Evolutionary conservation across 1,140 invertebrate species (phyloP), one percentile per base, ranked within the genome.

Genomic region (Heterodera schachtii): DNA sequence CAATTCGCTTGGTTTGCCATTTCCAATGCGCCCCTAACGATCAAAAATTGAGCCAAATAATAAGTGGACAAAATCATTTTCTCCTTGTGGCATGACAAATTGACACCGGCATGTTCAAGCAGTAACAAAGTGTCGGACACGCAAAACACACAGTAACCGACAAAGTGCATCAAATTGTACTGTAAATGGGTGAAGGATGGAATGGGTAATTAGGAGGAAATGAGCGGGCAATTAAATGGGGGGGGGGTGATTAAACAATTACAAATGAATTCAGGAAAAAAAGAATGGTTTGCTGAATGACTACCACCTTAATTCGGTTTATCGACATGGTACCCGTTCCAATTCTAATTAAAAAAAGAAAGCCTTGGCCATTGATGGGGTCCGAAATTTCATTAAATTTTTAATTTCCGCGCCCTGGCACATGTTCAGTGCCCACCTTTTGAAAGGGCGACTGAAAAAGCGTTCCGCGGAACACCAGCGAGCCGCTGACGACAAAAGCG

Each of bases 81-180:
- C 66, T 81, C 74, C 66, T 78, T 78, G 49, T 70, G 16, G 44
- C 69, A 73, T 60, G 69, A 46, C 31, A 82, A 21, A 4, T 44
- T 21, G 19, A 80, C n/a, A 41, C 75, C 82, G 41, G 78, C 83
- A 60, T 83, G 44, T 21, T 80, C 82, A 31, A 83, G 67, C 21
- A 83, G 83, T 41, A 83, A 49, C 11, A 83, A 11, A 46, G 82
- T 83, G 73, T 83, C 82, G 44, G 82, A 83, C 47, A 84, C n/a
- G 60, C 75, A 83, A 75, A 83, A 83, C 19, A 83, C 57, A 8
- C 60, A 57, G 52, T 69, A 83, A 41, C 82, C 82, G 21, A 80
- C 52, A 69, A 83, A 84, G 46, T 80, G 82, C 60, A 83, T 69
- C 67, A 83, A 11, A 66, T 84, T 74, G 19, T 67, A 77, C 82